phyloP scores from a whole-genome alignment of 2,797 vertebrate genomes.

The Tenualosa ilisha region DNA sequence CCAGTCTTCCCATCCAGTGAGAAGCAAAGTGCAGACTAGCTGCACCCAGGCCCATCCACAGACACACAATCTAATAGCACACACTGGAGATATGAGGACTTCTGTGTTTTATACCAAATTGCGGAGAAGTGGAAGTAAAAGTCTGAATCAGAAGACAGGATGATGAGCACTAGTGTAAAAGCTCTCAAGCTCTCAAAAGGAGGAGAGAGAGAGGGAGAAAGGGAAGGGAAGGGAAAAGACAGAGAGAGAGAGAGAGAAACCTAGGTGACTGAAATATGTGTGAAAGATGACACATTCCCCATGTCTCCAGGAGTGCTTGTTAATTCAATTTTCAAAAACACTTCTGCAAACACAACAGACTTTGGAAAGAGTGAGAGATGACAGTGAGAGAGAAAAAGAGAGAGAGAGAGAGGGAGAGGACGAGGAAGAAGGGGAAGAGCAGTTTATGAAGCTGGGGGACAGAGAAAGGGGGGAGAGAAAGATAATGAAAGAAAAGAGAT shows the following conservation, averaged over 20 bases:
- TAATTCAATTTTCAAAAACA: constrained; percentile 1
- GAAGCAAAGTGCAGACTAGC: background rate
- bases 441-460: background rate
- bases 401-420: background rate
- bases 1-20: background rate
- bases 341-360: constrained; percentile 1
- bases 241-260: constrained; percentile 11
- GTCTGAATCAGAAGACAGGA: constrained; percentile 1
- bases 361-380: background rate
- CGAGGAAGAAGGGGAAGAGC: background rate
- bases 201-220: background rate
- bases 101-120: background rate
- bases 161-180: background rate
- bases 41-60: no score
- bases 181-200: background rate
- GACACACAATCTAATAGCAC: background rate
- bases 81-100: background rate
- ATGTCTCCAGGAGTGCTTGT: constrained; percentile 12
- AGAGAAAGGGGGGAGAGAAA: background rate
- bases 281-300: constrained; percentile 11
- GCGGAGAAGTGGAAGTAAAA: background rate
- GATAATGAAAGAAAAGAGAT: background rate
- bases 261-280: background rate
- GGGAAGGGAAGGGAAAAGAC: background rate
- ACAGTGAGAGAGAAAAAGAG: background rate